Percentiles rank a stretch among this genome's conserved stretches.
Conservation (phyloP, 2,113 vertebrate genomes). For the Trichomycterus rosablanca region DNA sequence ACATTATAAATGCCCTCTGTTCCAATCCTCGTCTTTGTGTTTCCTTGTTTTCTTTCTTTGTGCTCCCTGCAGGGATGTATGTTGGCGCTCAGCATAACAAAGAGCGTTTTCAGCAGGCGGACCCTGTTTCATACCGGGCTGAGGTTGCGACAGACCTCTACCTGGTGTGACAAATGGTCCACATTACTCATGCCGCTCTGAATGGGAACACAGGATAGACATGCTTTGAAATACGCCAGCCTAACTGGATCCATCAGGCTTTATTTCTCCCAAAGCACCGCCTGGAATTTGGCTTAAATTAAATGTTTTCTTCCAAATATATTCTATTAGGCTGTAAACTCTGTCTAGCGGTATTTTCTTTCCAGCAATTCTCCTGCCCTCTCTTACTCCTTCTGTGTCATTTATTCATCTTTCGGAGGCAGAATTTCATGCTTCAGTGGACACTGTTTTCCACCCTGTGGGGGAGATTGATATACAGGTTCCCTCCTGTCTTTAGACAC, state of each 20-base stretch:
- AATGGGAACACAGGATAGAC: slow-evolving; percentile 20
- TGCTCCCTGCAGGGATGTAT: slow-evolving; percentile 11
- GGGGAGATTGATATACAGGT: slow-evolving; percentile 26
- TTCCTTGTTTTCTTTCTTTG: slow-evolving; percentile 6
- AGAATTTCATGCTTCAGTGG: slow-evolving; percentile 40
- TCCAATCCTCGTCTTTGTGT: background rate
- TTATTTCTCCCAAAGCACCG: slow-evolving; percentile 19
- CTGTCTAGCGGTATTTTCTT: slow-evolving; percentile 16
- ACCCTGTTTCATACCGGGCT: slow-evolving; percentile 38
- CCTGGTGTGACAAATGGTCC: slow-evolving; percentile 49
- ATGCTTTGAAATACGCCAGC: slow-evolving; percentile 27
- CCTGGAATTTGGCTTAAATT: slow-evolving; percentile 34
- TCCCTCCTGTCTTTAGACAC: slow-evolving; percentile 10
- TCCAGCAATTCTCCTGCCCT: slow-evolving; percentile 1
- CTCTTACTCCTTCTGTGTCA: slow-evolving; percentile 10
- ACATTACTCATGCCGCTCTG: slow-evolving; percentile 39
- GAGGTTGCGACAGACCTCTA: slow-evolving; percentile 44
- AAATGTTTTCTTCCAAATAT: slow-evolving; percentile 39
- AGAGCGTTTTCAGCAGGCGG: slow-evolving; percentile 21
- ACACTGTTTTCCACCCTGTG: slow-evolving; percentile 27
- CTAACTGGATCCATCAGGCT: slow-evolving; percentile 27
- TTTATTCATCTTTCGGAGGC: slow-evolving; percentile 27
- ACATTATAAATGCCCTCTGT: too few relatives aligned
- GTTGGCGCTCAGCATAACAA: slow-evolving; percentile 42
- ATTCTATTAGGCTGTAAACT: slow-evolving; percentile 32